Conservation (phyloP, 2,888 invertebrate species). For the Heliconius cydno region DNA sequence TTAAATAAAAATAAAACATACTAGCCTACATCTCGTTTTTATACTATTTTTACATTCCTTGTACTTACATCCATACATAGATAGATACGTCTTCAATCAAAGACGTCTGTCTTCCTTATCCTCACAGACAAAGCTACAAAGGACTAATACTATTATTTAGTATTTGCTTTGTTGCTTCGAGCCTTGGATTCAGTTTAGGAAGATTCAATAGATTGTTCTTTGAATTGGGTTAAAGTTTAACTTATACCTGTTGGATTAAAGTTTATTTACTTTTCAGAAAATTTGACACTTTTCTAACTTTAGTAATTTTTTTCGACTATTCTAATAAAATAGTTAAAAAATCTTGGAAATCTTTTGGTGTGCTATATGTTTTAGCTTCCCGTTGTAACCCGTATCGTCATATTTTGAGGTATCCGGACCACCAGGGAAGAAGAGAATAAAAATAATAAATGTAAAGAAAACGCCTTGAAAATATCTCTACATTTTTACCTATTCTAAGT, state of each 20-base stretch:
- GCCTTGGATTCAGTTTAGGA: background rate
- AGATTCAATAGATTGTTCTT: background rate
- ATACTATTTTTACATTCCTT: no score
- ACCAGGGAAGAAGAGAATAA: no score
- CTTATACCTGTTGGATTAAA: no score
- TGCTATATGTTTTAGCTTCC: no score
- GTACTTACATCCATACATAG: background rate
- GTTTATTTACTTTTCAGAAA: background rate
- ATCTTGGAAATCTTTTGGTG: background rate
- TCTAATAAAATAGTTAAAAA: background rate
- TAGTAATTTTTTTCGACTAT: background rate
- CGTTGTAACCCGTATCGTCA: no score
- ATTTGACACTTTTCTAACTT: background rate
- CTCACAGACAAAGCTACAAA: background rate
- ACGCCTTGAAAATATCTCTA: no score
- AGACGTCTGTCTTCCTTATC: background rate
- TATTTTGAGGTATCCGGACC: no score
- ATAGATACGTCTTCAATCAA: background rate
- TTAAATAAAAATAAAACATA: no score
- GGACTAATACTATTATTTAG: constrained; percentile 23
- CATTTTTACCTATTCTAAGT: no score
- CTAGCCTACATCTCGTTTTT: no score
- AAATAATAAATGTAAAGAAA: no score
- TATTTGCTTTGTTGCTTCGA: constrained; percentile 15
- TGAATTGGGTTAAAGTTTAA: background rate